These are phyloP conservation scores for Epinotia nisella DNA, from an alignment of 2,888 invertebrate species.

Conservation along the genomic window DNA sequence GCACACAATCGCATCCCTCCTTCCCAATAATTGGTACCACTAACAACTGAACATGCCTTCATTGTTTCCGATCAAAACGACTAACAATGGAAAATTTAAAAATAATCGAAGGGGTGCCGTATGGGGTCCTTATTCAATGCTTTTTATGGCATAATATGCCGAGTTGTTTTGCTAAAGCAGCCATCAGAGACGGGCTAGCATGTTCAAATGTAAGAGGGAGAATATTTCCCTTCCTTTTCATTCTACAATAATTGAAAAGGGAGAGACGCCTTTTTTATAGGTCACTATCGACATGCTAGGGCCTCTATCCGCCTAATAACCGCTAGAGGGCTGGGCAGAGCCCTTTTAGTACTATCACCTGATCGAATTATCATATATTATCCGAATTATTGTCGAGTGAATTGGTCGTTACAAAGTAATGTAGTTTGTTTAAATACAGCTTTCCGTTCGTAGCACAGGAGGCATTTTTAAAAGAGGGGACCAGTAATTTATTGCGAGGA, in stretches of 20 bases:
- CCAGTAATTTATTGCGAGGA: conserved; percentile 73
- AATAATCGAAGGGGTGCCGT: conserved; percentile 44
- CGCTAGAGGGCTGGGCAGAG: conserved; percentile 31
- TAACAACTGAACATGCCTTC: conserved; percentile 45
- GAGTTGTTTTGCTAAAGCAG: conserved; percentile 41
- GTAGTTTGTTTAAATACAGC: conserved; percentile 79
- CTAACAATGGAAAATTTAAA: conserved; percentile 45
- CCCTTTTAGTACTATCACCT: conserved; percentile 63
- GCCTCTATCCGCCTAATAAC: conserved; percentile 37
- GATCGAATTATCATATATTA: conserved; percentile 76
- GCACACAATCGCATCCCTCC: conserved; percentile 43
- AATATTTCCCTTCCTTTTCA: conserved; percentile 2
- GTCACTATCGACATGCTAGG: conserved; percentile 42
- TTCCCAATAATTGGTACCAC: conserved; percentile 44
- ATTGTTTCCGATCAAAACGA: conserved; percentile 44
- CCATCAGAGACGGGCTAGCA: conserved; percentile 23
- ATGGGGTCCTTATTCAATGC: conserved; percentile 42
- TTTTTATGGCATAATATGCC: conserved; percentile 43
- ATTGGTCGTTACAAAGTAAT: conserved; percentile 77
- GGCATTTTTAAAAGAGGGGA: conserved; percentile 65
- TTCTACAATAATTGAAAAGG: conserved; percentile 15
- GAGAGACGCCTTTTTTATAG: conserved; percentile 42
- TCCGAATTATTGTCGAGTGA: conserved; percentile 65
- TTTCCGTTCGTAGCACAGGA: conserved; percentile 62
- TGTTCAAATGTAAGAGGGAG: background rate